Evolutionary conservation across 2,797 vertebrate genomes (phyloP).

Genomic region (Enteromius anoplus): DNA sequence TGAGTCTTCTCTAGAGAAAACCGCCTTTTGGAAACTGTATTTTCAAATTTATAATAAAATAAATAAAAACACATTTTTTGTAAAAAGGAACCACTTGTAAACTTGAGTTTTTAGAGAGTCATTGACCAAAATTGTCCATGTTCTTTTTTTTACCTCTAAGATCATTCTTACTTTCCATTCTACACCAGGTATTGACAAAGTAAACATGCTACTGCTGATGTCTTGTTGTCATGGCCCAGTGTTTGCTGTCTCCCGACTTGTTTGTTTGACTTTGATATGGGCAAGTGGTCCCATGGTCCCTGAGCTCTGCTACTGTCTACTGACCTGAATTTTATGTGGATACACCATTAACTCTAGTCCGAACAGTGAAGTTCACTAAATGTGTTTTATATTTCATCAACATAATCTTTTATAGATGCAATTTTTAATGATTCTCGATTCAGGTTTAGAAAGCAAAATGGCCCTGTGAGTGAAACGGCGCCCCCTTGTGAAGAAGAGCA

Average conservation of each 20-base stretch:
- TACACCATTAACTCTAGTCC: background rate
- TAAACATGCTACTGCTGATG: slow-evolving; percentile 54
- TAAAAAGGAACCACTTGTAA: background rate
- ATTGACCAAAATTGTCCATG: background rate
- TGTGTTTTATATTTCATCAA: background rate
- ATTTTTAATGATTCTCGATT: background rate
- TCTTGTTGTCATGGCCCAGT: slow-evolving; percentile 38
- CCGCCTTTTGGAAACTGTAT: background rate
- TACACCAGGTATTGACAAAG: slow-evolving; percentile 47
- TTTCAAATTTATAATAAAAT: background rate
- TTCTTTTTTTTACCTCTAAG: background rate
- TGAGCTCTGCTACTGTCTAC: background rate
- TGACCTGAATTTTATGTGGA: background rate
- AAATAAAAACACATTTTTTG: background rate
- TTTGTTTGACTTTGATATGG: slow-evolving; percentile 63
- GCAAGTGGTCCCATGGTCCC: background rate
- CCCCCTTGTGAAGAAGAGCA: slow-evolving; percentile 40
- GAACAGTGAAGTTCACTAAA: background rate
- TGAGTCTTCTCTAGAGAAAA: background rate
- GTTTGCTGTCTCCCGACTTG: slow-evolving; percentile 57
- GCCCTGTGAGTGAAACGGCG: background rate
- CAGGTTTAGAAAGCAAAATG: background rate
- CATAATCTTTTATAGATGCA: background rate
- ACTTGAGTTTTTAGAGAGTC: background rate
- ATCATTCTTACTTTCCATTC: background rate